A percentile compares a stretch with the other conserved stretches of the same genome.
Evolutionary conservation across 2,888 invertebrate genomes (phyloP).

Genomic region (Aspidapion aeneum): DNA sequence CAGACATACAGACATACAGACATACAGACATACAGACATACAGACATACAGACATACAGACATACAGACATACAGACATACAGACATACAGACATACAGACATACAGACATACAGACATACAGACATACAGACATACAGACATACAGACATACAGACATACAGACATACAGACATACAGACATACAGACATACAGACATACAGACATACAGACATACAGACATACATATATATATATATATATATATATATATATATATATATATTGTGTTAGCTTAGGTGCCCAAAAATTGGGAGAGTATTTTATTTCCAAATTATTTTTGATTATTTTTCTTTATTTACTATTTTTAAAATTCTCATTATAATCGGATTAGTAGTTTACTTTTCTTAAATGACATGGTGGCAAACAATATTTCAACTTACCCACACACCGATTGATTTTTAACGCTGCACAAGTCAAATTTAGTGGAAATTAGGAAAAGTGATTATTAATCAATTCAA

Average conservation of each 20-base stretch:
- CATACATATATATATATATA: conserved; percentile 11
- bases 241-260: conserved; percentile 7
- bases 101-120: conserved; percentile 4
- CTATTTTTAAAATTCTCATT: no score
- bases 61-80: conserved; percentile 5
- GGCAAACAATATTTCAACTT: no score
- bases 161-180: conserved; percentile 3
- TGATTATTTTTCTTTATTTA: no score
- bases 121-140: conserved; percentile 4
- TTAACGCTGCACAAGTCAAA: no score
- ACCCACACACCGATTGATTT: no score
- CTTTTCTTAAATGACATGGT: no score
- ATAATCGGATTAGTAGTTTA: no score
- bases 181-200: conserved; percentile 4
- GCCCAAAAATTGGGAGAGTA: no score
- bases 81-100: conserved; percentile 4
- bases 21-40: conserved; percentile 2
- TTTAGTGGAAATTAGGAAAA: no score
- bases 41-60: conserved; percentile 4
- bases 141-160: conserved; percentile 5
- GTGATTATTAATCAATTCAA: no score
- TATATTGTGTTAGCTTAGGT: no score
- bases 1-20: background rate
- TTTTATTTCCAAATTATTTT: no score
- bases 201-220: conserved; percentile 5